Percentiles rank a stretch among this genome's conserved stretches.
Evolutionary conservation across 2,113 vertebrate genomes (phyloP).

Genomic region (Proteles cristata): DNA sequence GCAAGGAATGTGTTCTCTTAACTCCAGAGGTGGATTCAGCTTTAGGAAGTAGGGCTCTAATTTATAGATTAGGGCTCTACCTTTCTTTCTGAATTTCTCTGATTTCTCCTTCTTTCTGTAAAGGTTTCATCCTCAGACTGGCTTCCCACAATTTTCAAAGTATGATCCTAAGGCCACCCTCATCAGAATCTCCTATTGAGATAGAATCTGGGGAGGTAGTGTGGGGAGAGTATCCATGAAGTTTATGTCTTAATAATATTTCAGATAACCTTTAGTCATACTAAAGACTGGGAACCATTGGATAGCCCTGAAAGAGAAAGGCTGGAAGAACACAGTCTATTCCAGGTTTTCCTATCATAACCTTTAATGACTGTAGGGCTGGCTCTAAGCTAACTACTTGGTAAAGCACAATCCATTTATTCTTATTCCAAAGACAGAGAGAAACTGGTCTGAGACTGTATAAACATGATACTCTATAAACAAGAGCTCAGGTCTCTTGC

Average conservation of each 20-base stretch:
- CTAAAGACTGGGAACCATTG: neutral
- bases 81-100: constrained; percentile 17
- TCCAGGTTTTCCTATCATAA: neutral
- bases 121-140: neutral
- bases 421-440: neutral
- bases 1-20: neutral
- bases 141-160: neutral
- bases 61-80: neutral
- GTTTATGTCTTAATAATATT: neutral
- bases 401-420: neutral
- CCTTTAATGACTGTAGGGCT: neutral
- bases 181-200: neutral
- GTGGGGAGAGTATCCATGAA: neutral
- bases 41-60: neutral
- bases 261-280: neutral
- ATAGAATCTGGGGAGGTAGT: neutral
- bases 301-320: neutral
- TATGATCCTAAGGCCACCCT: neutral
- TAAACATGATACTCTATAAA: neutral
- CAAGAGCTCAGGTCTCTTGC: neutral
- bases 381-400: neutral
- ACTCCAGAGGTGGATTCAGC: neutral
- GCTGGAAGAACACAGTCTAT: neutral
- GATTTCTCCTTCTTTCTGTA: neutral
- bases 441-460: neutral